phyloP scores from a whole-genome alignment of 2,113 vertebrate species.

The Accipiter virgatus region DNA sequence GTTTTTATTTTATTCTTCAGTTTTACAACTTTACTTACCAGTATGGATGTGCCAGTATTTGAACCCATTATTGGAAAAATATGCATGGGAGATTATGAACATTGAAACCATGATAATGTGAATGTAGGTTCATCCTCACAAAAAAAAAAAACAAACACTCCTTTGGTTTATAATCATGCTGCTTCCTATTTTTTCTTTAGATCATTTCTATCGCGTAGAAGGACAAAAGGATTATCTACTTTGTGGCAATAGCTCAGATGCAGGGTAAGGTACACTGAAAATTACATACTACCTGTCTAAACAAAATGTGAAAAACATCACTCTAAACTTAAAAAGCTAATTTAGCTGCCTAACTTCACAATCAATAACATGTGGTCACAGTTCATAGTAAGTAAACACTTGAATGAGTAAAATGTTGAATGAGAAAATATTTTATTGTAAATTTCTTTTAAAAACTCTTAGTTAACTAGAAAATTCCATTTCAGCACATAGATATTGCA shows the following conservation, averaged over 20 bases:
- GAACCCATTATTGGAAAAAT: neutral
- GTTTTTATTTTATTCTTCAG: neutral
- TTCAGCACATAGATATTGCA: neutral
- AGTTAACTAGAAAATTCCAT: neutral
- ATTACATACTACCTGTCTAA: neutral
- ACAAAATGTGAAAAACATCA: neutral
- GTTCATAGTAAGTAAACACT: neutral
- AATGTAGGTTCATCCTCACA: neutral
- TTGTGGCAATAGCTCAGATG: conserved; percentile 83
- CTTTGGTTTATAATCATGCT: neutral
- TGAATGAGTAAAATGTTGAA: neutral
- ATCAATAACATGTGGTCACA: neutral
- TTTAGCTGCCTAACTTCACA: neutral
- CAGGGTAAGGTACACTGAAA: conserved; percentile 81
- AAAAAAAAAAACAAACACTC: neutral
- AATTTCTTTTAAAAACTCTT: neutral
- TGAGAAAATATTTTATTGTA: neutral
- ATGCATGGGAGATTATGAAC: neutral
- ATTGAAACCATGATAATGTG: neutral
- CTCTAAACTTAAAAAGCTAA: neutral
- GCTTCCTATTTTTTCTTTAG: conserved; percentile 39
- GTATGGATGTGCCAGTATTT: neutral
- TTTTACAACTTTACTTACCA: neutral
- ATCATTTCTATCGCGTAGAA: conserved; percentile 70
- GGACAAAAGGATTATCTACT: conserved; percentile 82